These are phyloP conservation scores for Tauraco erythrolophus DNA, from an alignment of 2,113 vertebrate species.

Conservation along the genomic window DNA sequence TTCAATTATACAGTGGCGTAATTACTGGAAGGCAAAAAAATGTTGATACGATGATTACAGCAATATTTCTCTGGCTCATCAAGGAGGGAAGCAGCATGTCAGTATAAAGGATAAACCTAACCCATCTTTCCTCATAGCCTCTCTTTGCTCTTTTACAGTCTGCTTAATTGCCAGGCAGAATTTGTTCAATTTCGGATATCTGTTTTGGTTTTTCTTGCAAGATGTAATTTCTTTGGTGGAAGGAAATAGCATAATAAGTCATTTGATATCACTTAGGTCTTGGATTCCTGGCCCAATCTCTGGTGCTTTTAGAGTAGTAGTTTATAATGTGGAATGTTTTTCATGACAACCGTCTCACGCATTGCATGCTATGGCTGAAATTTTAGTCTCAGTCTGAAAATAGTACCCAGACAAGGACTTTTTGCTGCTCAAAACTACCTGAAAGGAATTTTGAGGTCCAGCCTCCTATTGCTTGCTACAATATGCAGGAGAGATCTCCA, in stretches of 20 bases:
- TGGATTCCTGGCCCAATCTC: conserved; percentile 55
- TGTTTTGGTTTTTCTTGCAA: conserved; percentile 62
- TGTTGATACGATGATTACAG: conserved; percentile 2
- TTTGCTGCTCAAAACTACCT: neutral
- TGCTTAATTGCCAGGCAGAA: conserved; percentile 51
- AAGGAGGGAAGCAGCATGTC: neutral
- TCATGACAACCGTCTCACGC: conserved; percentile 64
- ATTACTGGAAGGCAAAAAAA: conserved; percentile 44
- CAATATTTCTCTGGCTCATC: neutral
- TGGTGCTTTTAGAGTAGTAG: conserved; percentile 57
- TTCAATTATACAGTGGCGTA: conserved; percentile 19
- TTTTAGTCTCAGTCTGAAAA: conserved; percentile 50
- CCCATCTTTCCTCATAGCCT: neutral
- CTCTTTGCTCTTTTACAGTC: neutral
- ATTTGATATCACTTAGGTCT: conserved; percentile 64
- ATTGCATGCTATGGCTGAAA: conserved; percentile 47
- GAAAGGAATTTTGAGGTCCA: neutral
- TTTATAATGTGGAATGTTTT: conserved; percentile 64
- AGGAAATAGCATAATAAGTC: conserved; percentile 62
- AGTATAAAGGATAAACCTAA: neutral
- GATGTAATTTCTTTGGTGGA: conserved; percentile 58
- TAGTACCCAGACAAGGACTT: neutral
- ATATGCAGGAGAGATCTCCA: neutral
- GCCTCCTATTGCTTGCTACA: neutral
- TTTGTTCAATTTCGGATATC: conserved; percentile 58